Percentiles rank a stretch among this genome's conserved stretches.
These are phyloP conservation scores for Idaea dimidiata DNA, from an alignment of 2,888 invertebrate species.

Conservation along the genomic window DNA sequence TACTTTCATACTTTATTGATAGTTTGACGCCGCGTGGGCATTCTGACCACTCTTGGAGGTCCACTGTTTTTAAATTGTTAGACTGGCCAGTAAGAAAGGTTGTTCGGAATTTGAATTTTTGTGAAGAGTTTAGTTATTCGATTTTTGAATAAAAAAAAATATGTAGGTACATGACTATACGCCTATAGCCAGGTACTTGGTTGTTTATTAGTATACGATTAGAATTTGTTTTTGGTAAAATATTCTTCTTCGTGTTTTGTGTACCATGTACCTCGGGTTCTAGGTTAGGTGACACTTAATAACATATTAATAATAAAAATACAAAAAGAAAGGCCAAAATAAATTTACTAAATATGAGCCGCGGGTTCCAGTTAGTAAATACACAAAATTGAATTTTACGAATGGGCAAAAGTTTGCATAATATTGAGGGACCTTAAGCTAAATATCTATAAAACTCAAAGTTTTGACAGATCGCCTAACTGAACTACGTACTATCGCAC, in stretches of 20 bases:
- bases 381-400: too few species aligned
- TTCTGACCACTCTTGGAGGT: slow-evolving; percentile 53
- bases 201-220: background rate
- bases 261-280: too few species aligned
- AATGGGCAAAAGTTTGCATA: too few species aligned
- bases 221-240: background rate
- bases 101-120: slow-evolving; percentile 2
- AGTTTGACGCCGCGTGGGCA: slow-evolving; percentile 60
- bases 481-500: too few species aligned
- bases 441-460: too few species aligned
- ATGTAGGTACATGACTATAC: background rate
- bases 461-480: too few species aligned
- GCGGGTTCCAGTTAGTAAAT: too few species aligned
- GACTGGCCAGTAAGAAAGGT: slow-evolving; percentile 3
- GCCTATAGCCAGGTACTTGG: background rate
- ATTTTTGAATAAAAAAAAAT: background rate
- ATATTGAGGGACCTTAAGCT: too few species aligned
- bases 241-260: background rate
- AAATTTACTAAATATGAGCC: too few species aligned
- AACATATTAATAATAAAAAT: too few species aligned
- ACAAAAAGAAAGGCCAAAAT: too few species aligned
- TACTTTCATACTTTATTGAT: slow-evolving; percentile 69
- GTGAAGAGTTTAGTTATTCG: background rate
- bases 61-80: slow-evolving; percentile 44
- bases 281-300: too few species aligned